Evolutionary conservation across 92 coral and sea anemone species (phyloP).

Genomic region (Virgularia gustaviana): DNA sequence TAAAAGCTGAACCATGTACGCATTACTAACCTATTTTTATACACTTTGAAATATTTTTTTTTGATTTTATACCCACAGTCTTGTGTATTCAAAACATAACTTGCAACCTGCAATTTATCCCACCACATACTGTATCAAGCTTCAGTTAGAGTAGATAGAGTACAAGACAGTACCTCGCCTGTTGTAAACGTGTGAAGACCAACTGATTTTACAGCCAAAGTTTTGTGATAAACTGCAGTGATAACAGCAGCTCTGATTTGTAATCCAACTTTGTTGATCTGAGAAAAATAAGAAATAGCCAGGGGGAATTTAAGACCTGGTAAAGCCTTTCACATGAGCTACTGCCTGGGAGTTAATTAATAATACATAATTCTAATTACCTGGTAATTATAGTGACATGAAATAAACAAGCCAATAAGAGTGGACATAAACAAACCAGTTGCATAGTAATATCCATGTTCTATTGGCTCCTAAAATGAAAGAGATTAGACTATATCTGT

Average conservation of each 20-base stretch:
- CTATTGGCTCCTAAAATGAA: conserved; percentile 68
- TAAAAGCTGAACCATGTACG: too few species aligned
- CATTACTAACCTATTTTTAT: not conserved
- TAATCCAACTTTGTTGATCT: conserved; percentile 92
- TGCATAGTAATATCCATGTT: conserved; percentile 90
- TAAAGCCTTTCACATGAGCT: too few species aligned
- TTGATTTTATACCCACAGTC: not conserved
- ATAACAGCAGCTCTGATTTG: conserved; percentile 90
- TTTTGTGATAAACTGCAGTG: conserved; percentile 82
- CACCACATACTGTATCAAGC: too few species aligned
- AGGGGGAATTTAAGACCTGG: too few species aligned
- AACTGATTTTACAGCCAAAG: conserved; percentile 71
- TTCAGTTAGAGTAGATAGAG: too few species aligned
- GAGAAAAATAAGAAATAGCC: not conserved
- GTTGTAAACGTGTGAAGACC: conserved; percentile 72
- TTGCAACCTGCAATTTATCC: too few species aligned
- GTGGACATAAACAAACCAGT: conserved; percentile 71
- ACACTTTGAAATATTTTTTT: not conserved
- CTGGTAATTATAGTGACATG: conserved; percentile 78
- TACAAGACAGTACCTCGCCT: conserved; percentile 91
- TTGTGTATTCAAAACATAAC: too few species aligned
- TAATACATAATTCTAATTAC: conserved; percentile 54
- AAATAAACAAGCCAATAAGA: conserved; percentile 63
- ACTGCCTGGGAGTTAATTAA: not conserved
- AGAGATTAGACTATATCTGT: too few species aligned